phyloP scores from a whole-genome alignment of 2,888 invertebrate species.

The Cataglyphis livida region DNA sequence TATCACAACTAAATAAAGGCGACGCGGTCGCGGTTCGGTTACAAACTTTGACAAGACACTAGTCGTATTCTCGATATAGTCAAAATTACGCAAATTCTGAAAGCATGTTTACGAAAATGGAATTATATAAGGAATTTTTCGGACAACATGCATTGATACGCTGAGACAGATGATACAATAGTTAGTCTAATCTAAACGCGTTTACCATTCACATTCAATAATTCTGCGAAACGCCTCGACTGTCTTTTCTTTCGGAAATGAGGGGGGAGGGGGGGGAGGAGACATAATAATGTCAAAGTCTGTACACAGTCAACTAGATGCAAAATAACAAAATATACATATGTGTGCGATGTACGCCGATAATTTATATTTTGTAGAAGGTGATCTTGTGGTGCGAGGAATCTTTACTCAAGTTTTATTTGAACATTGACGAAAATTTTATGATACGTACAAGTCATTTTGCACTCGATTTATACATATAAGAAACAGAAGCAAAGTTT shows the following conservation, averaged over 20 bases:
- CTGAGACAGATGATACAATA: constrained; percentile 62
- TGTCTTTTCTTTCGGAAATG: constrained; percentile 63
- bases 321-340: constrained; percentile 40
- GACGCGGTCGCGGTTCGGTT: neutral
- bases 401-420: constrained; percentile 19
- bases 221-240: constrained; percentile 73
- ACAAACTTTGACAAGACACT: neutral
- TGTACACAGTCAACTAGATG: constrained; percentile 71
- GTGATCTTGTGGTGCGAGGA: constrained; percentile 23
- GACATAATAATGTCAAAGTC: constrained; percentile 70
- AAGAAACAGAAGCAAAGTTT: neutral
- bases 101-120: constrained; percentile 58
- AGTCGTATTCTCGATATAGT: neutral
- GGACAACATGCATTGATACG: constrained; percentile 55
- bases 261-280: neutral
- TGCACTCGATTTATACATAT: neutral
- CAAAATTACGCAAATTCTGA: constrained; percentile 46
- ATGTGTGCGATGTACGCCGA: constrained; percentile 60
- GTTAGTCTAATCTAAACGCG: constrained; percentile 65
- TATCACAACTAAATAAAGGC: neutral
- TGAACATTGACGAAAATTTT: neutral
- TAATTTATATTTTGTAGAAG: constrained; percentile 65
- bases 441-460: neutral
- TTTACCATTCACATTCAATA: constrained; percentile 60
- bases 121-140: constrained; percentile 61